Conservation (phyloP, 1,140 invertebrate genomes). For the Scaptomyza montana region DNA sequence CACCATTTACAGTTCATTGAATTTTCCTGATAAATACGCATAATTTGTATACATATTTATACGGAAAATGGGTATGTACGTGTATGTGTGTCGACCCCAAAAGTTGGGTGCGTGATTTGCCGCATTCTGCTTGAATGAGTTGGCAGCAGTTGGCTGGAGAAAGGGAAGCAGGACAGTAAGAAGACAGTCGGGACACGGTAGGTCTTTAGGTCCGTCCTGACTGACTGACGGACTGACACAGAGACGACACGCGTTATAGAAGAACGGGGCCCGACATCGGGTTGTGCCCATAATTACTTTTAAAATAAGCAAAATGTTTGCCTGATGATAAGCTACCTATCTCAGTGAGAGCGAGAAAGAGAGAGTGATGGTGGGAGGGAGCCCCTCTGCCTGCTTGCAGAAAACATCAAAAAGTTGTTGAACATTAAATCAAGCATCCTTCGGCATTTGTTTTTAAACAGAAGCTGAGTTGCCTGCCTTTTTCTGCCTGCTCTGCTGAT, state of each 20-base stretch:
- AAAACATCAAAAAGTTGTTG: conserved; percentile 77
- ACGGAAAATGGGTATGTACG: conserved; percentile 23
- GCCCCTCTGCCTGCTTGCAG: conserved; percentile 1
- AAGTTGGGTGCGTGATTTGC: conserved; percentile 71
- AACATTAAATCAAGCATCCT: conserved; percentile 82
- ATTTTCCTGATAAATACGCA: conserved; percentile 81
- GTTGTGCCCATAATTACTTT: conserved; percentile 73
- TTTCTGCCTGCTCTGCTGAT: conserved; percentile 48
- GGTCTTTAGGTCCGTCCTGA: conserved; percentile 5
- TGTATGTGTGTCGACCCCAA: not conserved
- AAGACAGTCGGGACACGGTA: not conserved
- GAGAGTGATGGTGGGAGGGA: no score
- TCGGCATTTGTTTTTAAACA: conserved; percentile 69
- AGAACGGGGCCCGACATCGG: conserved; percentile 33
- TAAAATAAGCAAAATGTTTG: conserved; percentile 68
- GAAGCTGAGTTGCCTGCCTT: conserved; percentile 9
- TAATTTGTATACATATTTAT: conserved; percentile 80
- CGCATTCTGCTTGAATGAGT: conserved; percentile 76
- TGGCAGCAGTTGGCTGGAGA: conserved; percentile 32
- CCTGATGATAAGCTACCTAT: conserved; percentile 31
- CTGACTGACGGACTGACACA: conserved; percentile 45
- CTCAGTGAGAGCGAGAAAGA: not conserved
- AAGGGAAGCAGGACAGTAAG: not conserved
- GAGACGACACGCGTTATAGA: conserved; percentile 9
- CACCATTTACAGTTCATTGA: conserved; percentile 82